Evolutionary conservation across 2,113 vertebrate genomes (phyloP).

Genomic region (Osmerus eperlanus): DNA sequence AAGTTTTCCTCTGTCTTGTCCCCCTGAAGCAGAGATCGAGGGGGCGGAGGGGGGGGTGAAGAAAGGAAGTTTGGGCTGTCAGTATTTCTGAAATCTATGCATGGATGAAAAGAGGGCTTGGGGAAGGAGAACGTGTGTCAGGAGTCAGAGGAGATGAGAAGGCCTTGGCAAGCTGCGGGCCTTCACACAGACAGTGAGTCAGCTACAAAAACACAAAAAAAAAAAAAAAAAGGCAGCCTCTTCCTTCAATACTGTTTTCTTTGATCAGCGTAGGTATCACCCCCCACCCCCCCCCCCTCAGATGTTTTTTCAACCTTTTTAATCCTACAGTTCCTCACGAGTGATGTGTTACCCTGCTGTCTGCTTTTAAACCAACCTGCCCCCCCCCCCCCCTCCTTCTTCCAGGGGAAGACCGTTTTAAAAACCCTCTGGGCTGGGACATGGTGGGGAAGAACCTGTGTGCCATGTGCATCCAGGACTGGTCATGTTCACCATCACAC

Average conservation of each 20-base stretch:
- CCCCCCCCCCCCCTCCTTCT: slow-evolving; percentile 6
- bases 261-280: too few species aligned
- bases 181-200: too few species aligned
- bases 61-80: background rate
- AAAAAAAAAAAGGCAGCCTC: too few species aligned
- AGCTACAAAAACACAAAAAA: too few species aligned
- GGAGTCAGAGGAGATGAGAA: too few species aligned
- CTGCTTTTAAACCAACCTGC: background rate
- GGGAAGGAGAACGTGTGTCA: too few species aligned
- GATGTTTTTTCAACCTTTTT: too few species aligned
- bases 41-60: slow-evolving; percentile 4
- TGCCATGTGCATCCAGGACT: slow-evolving; percentile 87
- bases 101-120: background rate
- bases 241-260: too few species aligned
- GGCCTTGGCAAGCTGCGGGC: too few species aligned
- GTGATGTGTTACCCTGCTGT: background rate
- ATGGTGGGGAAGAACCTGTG: slow-evolving; percentile 93
- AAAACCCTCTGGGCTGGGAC: slow-evolving; percentile 91
- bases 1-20: slow-evolving; percentile 47
- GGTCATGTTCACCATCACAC: slow-evolving; percentile 86
- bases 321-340: too few species aligned
- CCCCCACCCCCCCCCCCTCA: too few species aligned
- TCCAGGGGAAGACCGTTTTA: slow-evolving; percentile 88
- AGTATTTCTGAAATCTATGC: background rate
- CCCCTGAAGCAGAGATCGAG: slow-evolving; percentile 31